Evolutionary conservation across 2,888 invertebrate species (phyloP), one percentile per base, ranked within the genome.

Genomic region (Microdon myrmicae): DNA sequence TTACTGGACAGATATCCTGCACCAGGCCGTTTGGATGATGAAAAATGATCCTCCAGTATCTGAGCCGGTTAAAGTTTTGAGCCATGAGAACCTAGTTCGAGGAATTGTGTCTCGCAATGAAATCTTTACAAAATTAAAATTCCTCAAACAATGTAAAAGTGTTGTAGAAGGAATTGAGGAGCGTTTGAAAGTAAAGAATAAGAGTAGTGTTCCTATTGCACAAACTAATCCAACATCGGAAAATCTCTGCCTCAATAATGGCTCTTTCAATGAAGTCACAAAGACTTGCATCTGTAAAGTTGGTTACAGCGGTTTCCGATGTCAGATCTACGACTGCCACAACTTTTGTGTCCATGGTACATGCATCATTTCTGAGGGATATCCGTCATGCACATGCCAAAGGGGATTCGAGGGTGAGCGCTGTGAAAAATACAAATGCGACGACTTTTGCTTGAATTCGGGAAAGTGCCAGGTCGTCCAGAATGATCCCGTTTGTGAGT

Each of bases 1-100:
- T 20, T 94, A 88, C 77, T 96, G 93, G 92, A 89, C 91, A 0
- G 95, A 95, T 76, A 83, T 83, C 77, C 83, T 83, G 20, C 83
- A 84, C 67, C 84, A 85, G 9, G 84, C 85, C 0, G 82, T 95
- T 8, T 90, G 88, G 87, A 83, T 80, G 58, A 76, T 86, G 28
- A n/a, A n/a, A n/a, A n/a, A n/a, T 56, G 43, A 51, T 14, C n/a
- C n/a, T n/a, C n/a, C n/a, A n/a, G n/a, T n/a, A n/a, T 23, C 22
- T 7, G 54, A 60, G 8, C 69, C 72, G 0, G 22, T 69, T 4
- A 71, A 70, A 7, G 53, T 74, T 1, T 44, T 67, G 7, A 70
- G 19, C 26, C 71, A 72, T 12, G 32, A 53, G 3, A 76, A 77
- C 8, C 72, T 73, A 39, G 82, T 83, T 0, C 76, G 76, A 71